phyloP scores from a whole-genome alignment of 2,797 vertebrate species.

The Helostoma temminkii region DNA sequence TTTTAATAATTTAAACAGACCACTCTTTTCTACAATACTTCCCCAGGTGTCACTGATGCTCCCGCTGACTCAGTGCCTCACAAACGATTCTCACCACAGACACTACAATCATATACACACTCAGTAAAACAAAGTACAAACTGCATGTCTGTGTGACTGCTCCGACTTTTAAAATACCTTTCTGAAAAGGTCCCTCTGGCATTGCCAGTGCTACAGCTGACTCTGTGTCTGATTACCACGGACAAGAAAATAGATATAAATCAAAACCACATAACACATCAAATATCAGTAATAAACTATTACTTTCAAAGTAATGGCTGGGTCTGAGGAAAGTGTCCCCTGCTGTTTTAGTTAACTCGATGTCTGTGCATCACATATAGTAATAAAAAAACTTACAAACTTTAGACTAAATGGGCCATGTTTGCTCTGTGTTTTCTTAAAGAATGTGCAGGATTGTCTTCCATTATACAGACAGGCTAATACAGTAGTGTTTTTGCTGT shows the following conservation, averaged over 20 bases:
- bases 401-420: slow-evolving; percentile 30
- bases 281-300: slow-evolving; percentile 34
- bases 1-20: slow-evolving; percentile 32
- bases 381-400: slow-evolving; percentile 45
- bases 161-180: slow-evolving; percentile 22
- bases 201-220: slow-evolving; percentile 26
- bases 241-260: slow-evolving; percentile 19
- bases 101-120: slow-evolving; percentile 1
- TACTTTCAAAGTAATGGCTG: slow-evolving; percentile 30
- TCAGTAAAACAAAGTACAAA: slow-evolving; percentile 10
- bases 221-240: slow-evolving; percentile 32
- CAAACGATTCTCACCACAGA: slow-evolving; percentile 3
- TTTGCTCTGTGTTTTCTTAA: slow-evolving; percentile 12
- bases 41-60: slow-evolving; percentile 21
- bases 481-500: too few relatives aligned
- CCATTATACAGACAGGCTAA: too few relatives aligned
- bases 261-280: slow-evolving; percentile 24
- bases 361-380: slow-evolving; percentile 5
- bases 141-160: slow-evolving; percentile 3
- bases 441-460: too few relatives aligned
- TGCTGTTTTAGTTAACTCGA: slow-evolving; percentile 48
- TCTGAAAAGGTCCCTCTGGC: slow-evolving; percentile 1
- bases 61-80: slow-evolving; percentile 14
- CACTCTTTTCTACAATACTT: slow-evolving; percentile 3
- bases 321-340: slow-evolving; percentile 35